Evolutionary conservation across 2,888 invertebrate genomes (phyloP), one percentile per base, ranked within the genome.

Genomic region (Andrena chrysosceles): DNA sequence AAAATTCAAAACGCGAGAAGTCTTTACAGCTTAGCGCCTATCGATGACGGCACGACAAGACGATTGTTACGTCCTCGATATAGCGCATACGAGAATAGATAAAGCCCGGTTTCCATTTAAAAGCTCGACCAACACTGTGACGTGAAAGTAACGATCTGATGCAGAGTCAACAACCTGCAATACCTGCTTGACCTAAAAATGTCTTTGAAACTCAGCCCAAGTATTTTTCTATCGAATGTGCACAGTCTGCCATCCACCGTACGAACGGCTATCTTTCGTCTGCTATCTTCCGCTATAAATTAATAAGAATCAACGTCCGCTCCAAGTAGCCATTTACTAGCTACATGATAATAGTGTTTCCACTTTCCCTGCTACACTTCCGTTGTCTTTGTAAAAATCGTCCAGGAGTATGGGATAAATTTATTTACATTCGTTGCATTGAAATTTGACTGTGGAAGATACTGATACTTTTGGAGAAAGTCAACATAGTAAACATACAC

Each of bases 121-220:
- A 86, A 84, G 85, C 81, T 85, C 68, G 63, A 74, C 88, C 77
- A 77, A 84, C 81, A 80, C 81, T 86, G 78, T 80, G 80, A 83
- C 85, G 83, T 81, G 83, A 88, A 88, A 85, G 86, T 88, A 88
- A 88, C 88, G 88, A 88, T 88, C 86, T 79, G 63, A 84, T 77
- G 88, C 72, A 71, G 83, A 85, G 87, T 88, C 88, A 88, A 88
- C 81, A 88, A 88, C 87, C 87, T 80, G 77, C 80, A 74, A 86
- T 88, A 87, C 83, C 85, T 88, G 85, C 81, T 83, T 88, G 87
- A 88, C 87, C 87, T 86, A 83, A 88, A 88, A 84, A 76, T 87
- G 81, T 59, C 85, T 77, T 81, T 68, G 77, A 68, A 78, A 74
- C 78, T 72, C 79, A 8, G 35, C 60, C 60, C n/a, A 31, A 74